Evolutionary conservation across 2,797 vertebrate genomes (phyloP).

Genomic region (Pempheris klunzingeri): DNA sequence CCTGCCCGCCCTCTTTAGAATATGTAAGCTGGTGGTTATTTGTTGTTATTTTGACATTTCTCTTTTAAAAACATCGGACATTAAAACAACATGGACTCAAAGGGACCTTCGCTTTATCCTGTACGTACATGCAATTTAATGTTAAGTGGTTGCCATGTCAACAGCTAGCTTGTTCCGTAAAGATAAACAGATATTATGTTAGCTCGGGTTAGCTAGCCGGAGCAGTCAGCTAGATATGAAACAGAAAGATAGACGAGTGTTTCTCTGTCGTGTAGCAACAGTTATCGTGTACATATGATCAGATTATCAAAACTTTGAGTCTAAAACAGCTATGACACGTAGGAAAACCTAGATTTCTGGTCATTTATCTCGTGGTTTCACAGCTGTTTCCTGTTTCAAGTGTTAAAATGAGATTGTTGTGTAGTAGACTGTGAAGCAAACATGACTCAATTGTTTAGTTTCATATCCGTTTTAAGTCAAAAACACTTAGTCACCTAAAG

Average conservation of each 20-base stretch:
- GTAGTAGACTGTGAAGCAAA: not conserved
- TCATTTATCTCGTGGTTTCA: not conserved
- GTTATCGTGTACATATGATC: too few relatives aligned
- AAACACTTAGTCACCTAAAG: not conserved
- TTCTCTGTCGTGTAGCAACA: not conserved
- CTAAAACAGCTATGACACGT: not conserved
- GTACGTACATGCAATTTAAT: slow-evolving; percentile 60
- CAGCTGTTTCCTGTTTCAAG: slow-evolving; percentile 12
- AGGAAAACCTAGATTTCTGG: not conserved
- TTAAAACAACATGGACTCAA: slow-evolving; percentile 64
- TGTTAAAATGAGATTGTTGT: not conserved
- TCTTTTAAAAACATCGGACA: not conserved
- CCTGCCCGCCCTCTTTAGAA: not conserved
- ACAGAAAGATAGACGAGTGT: not conserved
- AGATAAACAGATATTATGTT: not conserved
- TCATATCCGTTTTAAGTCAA: not conserved
- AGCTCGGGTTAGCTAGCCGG: slow-evolving; percentile 3
- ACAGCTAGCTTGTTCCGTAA: not conserved
- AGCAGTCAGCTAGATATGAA: slow-evolving; percentile 10
- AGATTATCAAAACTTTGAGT: not conserved
- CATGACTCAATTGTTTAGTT: not conserved
- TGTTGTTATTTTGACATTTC: slow-evolving; percentile 26
- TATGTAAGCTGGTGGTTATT: slow-evolving; percentile 41
- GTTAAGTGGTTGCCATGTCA: not conserved
- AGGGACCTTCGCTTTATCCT: slow-evolving; percentile 42